phyloP scores from a whole-genome alignment of 2,888 invertebrate genomes.

The Dynastes maya region DNA sequence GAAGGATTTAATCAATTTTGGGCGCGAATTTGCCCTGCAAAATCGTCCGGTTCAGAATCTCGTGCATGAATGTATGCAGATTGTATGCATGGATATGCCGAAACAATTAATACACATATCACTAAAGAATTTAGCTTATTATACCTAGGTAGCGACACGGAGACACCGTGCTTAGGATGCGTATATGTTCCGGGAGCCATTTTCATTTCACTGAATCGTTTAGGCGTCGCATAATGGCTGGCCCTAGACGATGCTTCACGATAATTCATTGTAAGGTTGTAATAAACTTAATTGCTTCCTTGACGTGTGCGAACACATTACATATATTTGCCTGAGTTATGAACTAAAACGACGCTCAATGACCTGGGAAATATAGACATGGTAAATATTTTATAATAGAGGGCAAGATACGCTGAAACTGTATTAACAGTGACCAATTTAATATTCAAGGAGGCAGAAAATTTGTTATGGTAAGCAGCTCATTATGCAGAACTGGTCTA shows the following conservation, averaged over 20 bases:
- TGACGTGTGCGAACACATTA: neutral
- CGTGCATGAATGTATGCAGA: neutral
- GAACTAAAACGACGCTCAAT: neutral
- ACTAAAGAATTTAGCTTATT: slow-evolving; percentile 9
- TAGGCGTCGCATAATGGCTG: neutral
- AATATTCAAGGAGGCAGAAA: too few relatives aligned
- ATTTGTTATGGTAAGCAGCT: too few relatives aligned
- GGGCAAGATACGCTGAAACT: too few relatives aligned
- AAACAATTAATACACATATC: slow-evolving; percentile 36
- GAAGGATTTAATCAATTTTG: slow-evolving; percentile 35
- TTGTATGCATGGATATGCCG: neutral
- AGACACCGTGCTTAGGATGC: neutral
- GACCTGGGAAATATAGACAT: neutral
- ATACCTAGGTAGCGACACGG: neutral
- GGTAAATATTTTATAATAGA: too few relatives aligned
- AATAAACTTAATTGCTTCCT: slow-evolving; percentile 34
- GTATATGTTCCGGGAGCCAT: neutral
- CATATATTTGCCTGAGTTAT: neutral
- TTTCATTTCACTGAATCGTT: neutral
- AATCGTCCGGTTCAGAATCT: slow-evolving; percentile 10
- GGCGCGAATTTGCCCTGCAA: neutral
- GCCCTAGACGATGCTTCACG: neutral
- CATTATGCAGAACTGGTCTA: too few relatives aligned
- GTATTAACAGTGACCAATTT: too few relatives aligned
- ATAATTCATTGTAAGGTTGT: neutral